These are phyloP conservation scores for Drosophila demipolita DNA, from an alignment of 2,888 invertebrate genomes.

Conservation along the genomic window DNA sequence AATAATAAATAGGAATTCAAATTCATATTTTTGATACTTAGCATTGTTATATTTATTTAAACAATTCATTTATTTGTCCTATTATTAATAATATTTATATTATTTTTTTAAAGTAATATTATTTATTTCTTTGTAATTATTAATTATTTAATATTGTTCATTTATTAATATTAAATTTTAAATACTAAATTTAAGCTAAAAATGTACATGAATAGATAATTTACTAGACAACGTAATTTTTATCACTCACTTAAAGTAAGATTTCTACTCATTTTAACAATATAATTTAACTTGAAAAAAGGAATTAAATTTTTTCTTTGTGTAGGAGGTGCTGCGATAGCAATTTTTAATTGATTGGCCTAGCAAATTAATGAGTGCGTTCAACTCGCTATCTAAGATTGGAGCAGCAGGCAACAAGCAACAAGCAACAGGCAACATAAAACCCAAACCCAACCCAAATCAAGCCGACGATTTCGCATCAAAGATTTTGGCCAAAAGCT, in stretches of 20 bases:
- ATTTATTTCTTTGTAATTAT: too few species aligned
- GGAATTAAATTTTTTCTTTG: not conserved
- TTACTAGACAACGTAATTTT: too few species aligned
- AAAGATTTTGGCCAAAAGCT: conserved; percentile 11
- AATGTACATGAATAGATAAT: too few species aligned
- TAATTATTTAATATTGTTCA: too few species aligned
- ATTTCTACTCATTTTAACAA: too few species aligned
- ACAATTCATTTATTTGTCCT: not conserved
- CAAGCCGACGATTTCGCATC: conserved; percentile 7
- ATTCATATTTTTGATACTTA: not conserved
- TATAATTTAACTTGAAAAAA: not conserved
- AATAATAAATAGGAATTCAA: not conserved
- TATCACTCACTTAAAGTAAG: too few species aligned
- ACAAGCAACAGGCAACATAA: conserved; percentile 7
- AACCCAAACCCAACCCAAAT: conserved; percentile 3
- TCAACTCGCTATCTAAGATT: conserved; percentile 42
- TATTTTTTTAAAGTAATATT: too few species aligned
- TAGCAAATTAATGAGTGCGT: conserved; percentile 42
- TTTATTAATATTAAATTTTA: too few species aligned
- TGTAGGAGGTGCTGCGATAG: conserved; percentile 28
- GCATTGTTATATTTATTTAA: not conserved
- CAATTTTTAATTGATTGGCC: conserved; percentile 45
- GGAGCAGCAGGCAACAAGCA: not conserved
- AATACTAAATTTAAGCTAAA: too few species aligned
- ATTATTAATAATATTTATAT: too few species aligned